Evolutionary conservation across 2,888 invertebrate species (phyloP).

Genomic region (Drosophila algonquin): DNA sequence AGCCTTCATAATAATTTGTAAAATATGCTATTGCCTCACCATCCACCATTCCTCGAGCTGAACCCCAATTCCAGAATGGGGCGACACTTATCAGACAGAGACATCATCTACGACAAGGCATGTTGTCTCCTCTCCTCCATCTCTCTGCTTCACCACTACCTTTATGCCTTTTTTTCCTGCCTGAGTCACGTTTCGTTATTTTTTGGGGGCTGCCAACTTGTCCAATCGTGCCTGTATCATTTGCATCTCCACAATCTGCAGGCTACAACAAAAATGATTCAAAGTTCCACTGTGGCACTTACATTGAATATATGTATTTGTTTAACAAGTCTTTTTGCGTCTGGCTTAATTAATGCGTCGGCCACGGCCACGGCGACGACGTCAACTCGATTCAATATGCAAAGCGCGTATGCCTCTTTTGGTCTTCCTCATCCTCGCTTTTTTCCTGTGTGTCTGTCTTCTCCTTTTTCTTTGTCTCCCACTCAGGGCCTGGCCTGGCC

Average conservation of each 20-base stretch:
- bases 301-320: conserved; percentile 18
- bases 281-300: conserved; percentile 62
- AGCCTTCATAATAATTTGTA: conserved; percentile 62
- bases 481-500: conserved; percentile 30
- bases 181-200: conserved; percentile 66
- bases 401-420: conserved; percentile 51
- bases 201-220: conserved; percentile 55
- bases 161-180: neutral
- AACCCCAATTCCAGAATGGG: conserved; percentile 38
- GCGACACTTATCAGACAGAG: conserved; percentile 64
- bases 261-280: conserved; percentile 20
- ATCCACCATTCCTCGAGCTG: conserved; percentile 1
- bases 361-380: conserved; percentile 36
- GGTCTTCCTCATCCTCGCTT: conserved; percentile 24
- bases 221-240: conserved; percentile 40
- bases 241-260: conserved; percentile 57
- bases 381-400: conserved; percentile 57
- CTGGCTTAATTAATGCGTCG: conserved; percentile 66
- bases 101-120: conserved; percentile 36
- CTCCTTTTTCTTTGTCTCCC: conserved; percentile 20
- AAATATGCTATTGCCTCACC: conserved; percentile 66
- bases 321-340: conserved; percentile 41
- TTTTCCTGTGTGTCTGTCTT: conserved; percentile 1
- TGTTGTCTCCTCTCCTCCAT: conserved; percentile 23
- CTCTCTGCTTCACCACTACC: neutral